Evolutionary conservation across 2,797 vertebrate species (phyloP).

Genomic region (Carapus acus): DNA sequence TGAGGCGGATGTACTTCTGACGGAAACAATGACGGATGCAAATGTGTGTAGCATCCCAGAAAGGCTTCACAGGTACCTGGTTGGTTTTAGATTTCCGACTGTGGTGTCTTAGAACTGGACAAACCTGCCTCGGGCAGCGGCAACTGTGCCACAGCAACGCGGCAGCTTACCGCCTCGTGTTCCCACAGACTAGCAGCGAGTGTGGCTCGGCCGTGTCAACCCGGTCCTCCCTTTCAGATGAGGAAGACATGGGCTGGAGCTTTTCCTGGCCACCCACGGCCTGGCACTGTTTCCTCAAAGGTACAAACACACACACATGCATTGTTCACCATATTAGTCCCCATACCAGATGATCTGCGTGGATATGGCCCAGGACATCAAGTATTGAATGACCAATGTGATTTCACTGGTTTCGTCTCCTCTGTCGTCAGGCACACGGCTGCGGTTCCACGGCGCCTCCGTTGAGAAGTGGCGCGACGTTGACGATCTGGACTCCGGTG

Average conservation of each 20-base stretch:
- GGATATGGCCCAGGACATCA: too few relatives aligned
- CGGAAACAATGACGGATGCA: too few relatives aligned
- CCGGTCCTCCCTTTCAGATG: constrained; percentile 85
- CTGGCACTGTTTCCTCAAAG: constrained; percentile 98
- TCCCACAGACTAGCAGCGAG: constrained; percentile 81
- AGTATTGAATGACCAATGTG: neutral
- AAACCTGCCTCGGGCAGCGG: neutral
- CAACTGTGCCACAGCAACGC: neutral
- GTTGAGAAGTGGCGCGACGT: constrained; percentile 85
- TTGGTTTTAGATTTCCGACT: neutral
- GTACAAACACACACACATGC: constrained; percentile 56
- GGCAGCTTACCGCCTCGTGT: neutral
- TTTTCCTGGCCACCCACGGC: constrained; percentile 91
- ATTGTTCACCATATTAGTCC: too few relatives aligned
- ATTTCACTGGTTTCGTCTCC: neutral
- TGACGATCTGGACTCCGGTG: constrained; percentile 80
- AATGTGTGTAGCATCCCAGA: too few relatives aligned
- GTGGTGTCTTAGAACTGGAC: neutral
- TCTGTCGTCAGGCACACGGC: constrained; percentile 75
- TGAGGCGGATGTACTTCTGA: too few relatives aligned
- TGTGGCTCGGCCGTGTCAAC: constrained; percentile 89
- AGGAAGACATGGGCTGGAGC: constrained; percentile 96
- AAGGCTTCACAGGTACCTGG: neutral
- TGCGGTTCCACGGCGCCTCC: constrained; percentile 85
- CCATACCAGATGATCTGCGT: too few relatives aligned